Percentiles rank a stretch among this genome's conserved stretches.
phyloP scores from a whole-genome alignment of 2,797 vertebrate genomes.

The Pyrrhura leucotis region DNA sequence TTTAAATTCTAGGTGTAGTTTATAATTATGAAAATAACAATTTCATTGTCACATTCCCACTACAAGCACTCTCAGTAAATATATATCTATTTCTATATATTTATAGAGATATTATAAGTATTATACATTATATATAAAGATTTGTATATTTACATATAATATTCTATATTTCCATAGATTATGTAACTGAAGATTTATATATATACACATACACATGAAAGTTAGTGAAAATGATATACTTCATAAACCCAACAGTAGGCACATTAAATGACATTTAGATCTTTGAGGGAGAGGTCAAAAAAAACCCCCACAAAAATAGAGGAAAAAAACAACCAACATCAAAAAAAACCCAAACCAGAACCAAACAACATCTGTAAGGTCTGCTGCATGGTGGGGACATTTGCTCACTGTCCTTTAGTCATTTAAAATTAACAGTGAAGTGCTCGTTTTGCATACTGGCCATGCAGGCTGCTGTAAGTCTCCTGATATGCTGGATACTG shows the following conservation, averaged over 20 bases:
- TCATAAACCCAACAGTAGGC: background rate
- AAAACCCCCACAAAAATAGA: rapidly evolving
- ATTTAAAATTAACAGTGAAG: background rate
- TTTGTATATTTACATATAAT: background rate
- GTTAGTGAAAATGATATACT: background rate
- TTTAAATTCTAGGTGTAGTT: background rate
- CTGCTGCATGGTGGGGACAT: background rate
- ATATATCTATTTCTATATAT: background rate
- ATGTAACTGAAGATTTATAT: background rate
- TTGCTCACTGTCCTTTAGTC: background rate
- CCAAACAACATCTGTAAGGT: background rate
- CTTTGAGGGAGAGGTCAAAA: background rate
- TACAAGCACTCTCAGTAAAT: background rate
- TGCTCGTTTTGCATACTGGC: background rate
- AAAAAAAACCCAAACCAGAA: background rate
- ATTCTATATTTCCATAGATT: background rate
- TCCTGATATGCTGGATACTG: background rate
- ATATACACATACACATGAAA: background rate
- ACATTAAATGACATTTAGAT: background rate
- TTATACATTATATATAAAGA: background rate
- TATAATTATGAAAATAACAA: background rate
- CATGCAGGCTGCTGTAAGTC: background rate
- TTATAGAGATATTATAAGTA: background rate
- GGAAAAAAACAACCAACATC: background rate
- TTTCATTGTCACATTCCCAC: background rate